Evolutionary conservation across 2,888 invertebrate species (phyloP), one percentile per base, ranked within the genome.

Genomic region (Gibbula magus): DNA sequence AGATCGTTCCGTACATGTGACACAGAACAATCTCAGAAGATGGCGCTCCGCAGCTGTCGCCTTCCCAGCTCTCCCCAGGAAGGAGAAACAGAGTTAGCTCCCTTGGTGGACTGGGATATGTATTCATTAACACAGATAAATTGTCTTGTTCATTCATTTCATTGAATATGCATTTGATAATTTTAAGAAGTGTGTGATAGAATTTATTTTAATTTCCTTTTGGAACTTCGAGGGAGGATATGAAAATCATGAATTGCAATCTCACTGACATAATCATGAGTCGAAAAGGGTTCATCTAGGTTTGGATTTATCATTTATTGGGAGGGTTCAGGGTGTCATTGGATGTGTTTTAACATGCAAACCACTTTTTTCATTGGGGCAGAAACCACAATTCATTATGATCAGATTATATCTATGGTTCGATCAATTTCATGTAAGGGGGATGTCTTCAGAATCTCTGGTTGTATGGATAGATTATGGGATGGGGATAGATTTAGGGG

Each of bases 31-130:
- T 70, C 70, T 18, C 45, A 45, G 70, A 70, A 70, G 70, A 70
- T 70, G 70, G 70, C 35, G 70, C 29, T 70, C 29, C 22, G 45
- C 45, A 45, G 70, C 70, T 70, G 70, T 70, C 70, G 70, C 70
- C 70, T 70, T 70, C 70, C 70, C 70, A 70, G 70, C 70, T 35
- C 35, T 70, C 70, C 70, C 70, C 35, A 35, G 70, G 70, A 70
- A 70, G 70, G 70, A 70, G 70, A 70, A 45, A 35, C 70, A 70
- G 70, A 70, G 70, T 70, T 70, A 70, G 32, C 35, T 35, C 70
- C 70, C 70, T 70, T 70, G 70, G 70, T 29, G 61, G 61, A 70
- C 70, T 70, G 70, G 35, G 70, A 70, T 70, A 70, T 70, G 35
- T 45, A 4, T 45, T 45, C 45, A 45, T 45, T 45, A 29, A 32